A percentile compares a stretch with the other conserved stretches of the same genome.
Evolutionary conservation across 2,113 vertebrate species (phyloP).

Genomic region (Grammomys dolichurus): DNA sequence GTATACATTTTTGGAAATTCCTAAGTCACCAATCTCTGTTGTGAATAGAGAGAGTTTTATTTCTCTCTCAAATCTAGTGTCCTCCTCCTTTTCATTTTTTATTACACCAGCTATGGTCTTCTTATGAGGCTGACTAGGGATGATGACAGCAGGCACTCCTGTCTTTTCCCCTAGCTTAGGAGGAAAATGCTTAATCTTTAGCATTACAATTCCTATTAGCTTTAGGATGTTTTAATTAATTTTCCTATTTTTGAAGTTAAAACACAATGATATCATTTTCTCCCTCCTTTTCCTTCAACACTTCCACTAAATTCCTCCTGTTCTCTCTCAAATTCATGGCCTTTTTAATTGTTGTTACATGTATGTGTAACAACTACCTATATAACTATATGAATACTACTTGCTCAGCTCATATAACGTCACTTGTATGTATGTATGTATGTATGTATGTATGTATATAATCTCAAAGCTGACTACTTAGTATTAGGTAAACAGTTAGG

Average conservation of each 20-base stretch:
- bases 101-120: neutral
- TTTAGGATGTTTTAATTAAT: neutral
- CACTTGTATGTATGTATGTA: neutral
- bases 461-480: neutral
- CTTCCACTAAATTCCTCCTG: neutral
- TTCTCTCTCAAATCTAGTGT: neutral
- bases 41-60: conserved; percentile 24
- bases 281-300: neutral
- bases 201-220: neutral
- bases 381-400: neutral
- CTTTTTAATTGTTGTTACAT: neutral
- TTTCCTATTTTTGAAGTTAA: neutral
- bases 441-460: neutral
- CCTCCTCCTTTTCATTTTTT: neutral
- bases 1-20: neutral
- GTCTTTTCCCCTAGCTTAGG: neutral
- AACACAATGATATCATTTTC: neutral
- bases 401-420: neutral
- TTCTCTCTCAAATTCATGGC: neutral
- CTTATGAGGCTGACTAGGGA: conserved; percentile 17
- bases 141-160: neutral
- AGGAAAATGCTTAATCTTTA: neutral
- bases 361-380: neutral
- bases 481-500: neutral
- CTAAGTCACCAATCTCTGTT: neutral